Evolutionary conservation across 1,140 invertebrate genomes (phyloP).

Genomic region (Zaprionus ghesquierei): DNA sequence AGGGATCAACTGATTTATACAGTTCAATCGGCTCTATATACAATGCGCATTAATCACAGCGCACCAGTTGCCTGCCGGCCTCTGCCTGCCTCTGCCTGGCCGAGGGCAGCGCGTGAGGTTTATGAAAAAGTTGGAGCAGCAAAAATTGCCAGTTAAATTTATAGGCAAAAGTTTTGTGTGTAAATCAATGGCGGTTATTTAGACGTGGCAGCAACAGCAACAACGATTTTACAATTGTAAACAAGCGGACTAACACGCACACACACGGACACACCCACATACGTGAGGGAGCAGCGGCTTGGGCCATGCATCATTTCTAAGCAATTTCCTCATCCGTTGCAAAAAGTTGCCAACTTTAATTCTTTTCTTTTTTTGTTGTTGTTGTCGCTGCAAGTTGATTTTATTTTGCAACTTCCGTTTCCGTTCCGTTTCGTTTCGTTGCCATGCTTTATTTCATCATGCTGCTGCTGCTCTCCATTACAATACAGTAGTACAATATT

Average conservation of each 20-base stretch:
- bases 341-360: slow-evolving; percentile 56
- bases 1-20: slow-evolving; percentile 54
- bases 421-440: slow-evolving; percentile 38
- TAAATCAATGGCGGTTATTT: slow-evolving; percentile 77
- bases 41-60: slow-evolving; percentile 70
- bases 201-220: slow-evolving; percentile 31
- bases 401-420: slow-evolving; percentile 72
- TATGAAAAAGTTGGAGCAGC: slow-evolving; percentile 64
- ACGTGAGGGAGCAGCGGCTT: slow-evolving; percentile 15
- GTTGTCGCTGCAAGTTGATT: slow-evolving; percentile 53
- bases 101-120: slow-evolving; percentile 44
- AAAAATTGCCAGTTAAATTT: slow-evolving; percentile 65
- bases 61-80: not conserved
- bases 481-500: slow-evolving; percentile 9
- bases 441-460: slow-evolving; percentile 29
- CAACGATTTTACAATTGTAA: slow-evolving; percentile 68
- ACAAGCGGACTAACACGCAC: slow-evolving; percentile 37
- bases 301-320: slow-evolving; percentile 76
- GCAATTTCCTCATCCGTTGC: slow-evolving; percentile 72
- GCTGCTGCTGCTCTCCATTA: not conserved
- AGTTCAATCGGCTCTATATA: slow-evolving; percentile 67
- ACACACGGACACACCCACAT: slow-evolving; percentile 10
- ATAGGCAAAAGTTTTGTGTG: slow-evolving; percentile 70
- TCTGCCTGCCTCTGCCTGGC: not conserved
- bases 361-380: not conserved